These are phyloP conservation scores for Zootermopsis nevadensis DNA, from an alignment of 2,888 invertebrate genomes.

Conservation along the genomic window DNA sequence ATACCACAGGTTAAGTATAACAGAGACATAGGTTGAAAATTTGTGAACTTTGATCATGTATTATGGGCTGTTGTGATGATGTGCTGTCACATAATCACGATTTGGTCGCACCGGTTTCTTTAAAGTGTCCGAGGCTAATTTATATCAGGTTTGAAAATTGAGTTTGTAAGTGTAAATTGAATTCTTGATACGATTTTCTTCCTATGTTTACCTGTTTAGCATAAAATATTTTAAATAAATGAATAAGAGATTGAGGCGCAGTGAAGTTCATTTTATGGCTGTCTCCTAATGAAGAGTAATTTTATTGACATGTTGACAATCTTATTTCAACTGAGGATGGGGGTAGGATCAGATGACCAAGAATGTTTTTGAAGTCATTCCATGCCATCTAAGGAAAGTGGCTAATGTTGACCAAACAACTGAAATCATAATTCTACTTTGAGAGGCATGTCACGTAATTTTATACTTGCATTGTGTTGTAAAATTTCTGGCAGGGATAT, in stretches of 20 bases:
- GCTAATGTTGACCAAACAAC: neutral
- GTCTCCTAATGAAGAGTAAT: neutral
- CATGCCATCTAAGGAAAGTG: neutral
- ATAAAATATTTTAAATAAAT: slow-evolving; percentile 41
- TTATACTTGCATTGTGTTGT: neutral
- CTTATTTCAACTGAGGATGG: neutral
- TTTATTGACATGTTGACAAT: neutral
- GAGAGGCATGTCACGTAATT: neutral
- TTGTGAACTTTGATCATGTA: slow-evolving; percentile 28
- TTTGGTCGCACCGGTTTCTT: neutral
- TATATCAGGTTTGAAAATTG: slow-evolving; percentile 22
- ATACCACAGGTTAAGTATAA: slow-evolving; percentile 18
- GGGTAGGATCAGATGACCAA: slow-evolving; percentile 11
- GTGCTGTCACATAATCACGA: slow-evolving; percentile 7
- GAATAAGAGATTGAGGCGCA: slow-evolving; percentile 20
- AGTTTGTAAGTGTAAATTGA: slow-evolving; percentile 22
- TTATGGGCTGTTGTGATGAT: neutral
- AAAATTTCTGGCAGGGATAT: neutral
- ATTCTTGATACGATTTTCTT: slow-evolving; percentile 25
- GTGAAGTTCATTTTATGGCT: slow-evolving; percentile 27
- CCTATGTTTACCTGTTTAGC: slow-evolving; percentile 40
- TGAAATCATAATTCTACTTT: neutral
- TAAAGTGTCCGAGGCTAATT: slow-evolving; percentile 12
- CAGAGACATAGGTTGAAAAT: slow-evolving; percentile 42
- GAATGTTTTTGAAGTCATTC: neutral